Base-by-base conservation (phyloP, 2,113 vertebrate genomes). In the Cryptomyrus ogoouensis region DNA sequence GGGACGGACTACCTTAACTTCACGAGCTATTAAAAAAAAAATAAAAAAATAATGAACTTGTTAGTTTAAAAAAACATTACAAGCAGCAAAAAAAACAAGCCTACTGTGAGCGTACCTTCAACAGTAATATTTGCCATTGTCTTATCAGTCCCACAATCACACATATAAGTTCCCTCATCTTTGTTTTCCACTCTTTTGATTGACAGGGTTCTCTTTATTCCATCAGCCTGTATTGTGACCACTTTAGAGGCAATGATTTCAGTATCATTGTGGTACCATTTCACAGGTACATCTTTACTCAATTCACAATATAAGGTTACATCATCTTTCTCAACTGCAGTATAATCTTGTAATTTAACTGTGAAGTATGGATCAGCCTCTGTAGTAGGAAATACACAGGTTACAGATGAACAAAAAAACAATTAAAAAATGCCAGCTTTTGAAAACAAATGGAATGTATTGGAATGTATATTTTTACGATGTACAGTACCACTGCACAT, bases 311-410 rank as follows among this genome's bases (percentile, higher is more conserved):
- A 95, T 56, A 99, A 94, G 90, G 91, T 94, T 87, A 99, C 95
- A 88, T 98, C 95, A 47, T 99, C 98, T 93, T 98, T 99, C 94
- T 99, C 98, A 19, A 97, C 94, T 74, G 97, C 98, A 24, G 97
- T 97, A 91, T 97, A 99, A 94, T 99, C 97, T 94, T 99, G 98
- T 89, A 99, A 94, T 94, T 99, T 99, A 92, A 98, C 96, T 49
- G 97, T 98, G 95, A 99, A 99, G 94, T 99, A 99, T 0, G 98
- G 97, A 90, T 99, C 97, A 0, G 98, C 98, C 96, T 99, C 98
- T 99, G 94, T 44, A 96, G 96, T 0, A 70, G 39, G 91, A 88
- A 92, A 88, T 44, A 3, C 44, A 88, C 5, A 52, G 31, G 19
- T 89, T 42, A 84, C 49, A 39, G 42, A 56, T 19, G 24, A 3